Conservation (phyloP, 2,888 invertebrate genomes). For the Leuctra nigra region DNA sequence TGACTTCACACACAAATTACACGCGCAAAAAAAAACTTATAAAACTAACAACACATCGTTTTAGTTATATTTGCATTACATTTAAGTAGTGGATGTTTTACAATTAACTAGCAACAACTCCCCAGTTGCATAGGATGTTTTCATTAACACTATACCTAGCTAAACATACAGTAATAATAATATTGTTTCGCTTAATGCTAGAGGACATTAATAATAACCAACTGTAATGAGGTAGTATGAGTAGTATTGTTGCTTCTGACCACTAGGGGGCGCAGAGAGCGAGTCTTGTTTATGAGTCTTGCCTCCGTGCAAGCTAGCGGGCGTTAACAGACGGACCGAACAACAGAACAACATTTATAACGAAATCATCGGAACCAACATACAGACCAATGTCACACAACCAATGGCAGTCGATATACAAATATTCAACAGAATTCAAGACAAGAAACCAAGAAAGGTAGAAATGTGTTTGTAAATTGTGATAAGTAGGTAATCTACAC, state of each 20-base stretch:
- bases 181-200: conserved; percentile 25
- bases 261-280: conserved; percentile 18
- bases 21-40: conserved; percentile 16
- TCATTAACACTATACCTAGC: conserved; percentile 23
- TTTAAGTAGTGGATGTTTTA: conserved; percentile 29
- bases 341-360: conserved; percentile 21
- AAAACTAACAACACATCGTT: conserved; percentile 26
- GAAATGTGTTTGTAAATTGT: no score
- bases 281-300: conserved; percentile 25
- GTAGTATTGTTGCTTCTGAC: conserved; percentile 28
- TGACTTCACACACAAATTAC: conserved; percentile 8
- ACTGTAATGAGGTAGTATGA: conserved; percentile 29
- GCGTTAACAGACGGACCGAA: conserved; percentile 17
- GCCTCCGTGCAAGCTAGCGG: no score
- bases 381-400: no score
- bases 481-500: no score
- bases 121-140: conserved; percentile 11
- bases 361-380: conserved; percentile 22
- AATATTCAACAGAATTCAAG: conserved; percentile 1
- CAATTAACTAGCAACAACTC: conserved; percentile 18
- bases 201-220: conserved; percentile 25
- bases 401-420: no score
- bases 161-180: conserved; percentile 21
- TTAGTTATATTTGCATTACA: conserved; percentile 23
- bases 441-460: conserved; percentile 11